phyloP scores from a whole-genome alignment of 2,888 invertebrate species.

The Muschampia plurimacula region DNA sequence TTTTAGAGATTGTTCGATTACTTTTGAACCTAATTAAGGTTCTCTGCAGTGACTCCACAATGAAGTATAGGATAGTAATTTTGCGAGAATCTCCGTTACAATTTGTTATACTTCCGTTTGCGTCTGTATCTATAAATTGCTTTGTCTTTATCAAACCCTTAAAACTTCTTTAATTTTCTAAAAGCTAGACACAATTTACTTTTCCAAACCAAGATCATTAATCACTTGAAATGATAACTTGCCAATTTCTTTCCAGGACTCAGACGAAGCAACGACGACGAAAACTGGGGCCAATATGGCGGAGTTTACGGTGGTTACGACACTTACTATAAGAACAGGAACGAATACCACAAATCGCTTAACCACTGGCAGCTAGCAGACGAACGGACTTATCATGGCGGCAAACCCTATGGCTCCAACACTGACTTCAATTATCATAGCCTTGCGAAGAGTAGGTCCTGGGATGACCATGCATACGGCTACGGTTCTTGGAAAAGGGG shows the following conservation, averaged over 20 bases:
- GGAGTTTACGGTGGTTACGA: conserved; percentile 82
- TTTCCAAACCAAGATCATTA: too few relatives aligned
- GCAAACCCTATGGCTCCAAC: conserved; percentile 57
- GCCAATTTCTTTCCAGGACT: conserved; percentile 52
- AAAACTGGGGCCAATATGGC: conserved; percentile 87
- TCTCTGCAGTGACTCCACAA: too few relatives aligned
- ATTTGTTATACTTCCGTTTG: too few relatives aligned
- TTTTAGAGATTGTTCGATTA: too few relatives aligned
- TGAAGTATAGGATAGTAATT: too few relatives aligned
- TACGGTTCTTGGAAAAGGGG: conserved; percentile 44
- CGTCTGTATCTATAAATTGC: too few relatives aligned
- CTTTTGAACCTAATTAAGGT: too few relatives aligned
- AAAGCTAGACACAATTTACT: too few relatives aligned
- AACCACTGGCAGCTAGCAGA: conserved; percentile 83
- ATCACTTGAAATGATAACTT: conserved; percentile 40
- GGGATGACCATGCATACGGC: conserved; percentile 59
- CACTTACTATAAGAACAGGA: conserved; percentile 70
- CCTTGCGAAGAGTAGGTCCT: conserved; percentile 67
- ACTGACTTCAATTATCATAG: conserved; percentile 76
- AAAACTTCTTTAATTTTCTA: too few relatives aligned
- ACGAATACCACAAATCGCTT: conserved; percentile 73
- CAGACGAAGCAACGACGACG: conserved; percentile 67
- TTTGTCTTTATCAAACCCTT: too few relatives aligned
- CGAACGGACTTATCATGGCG: conserved; percentile 55
- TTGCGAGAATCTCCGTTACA: too few relatives aligned